Evolutionary conservation across 2,113 vertebrate genomes (phyloP), one percentile per base, ranked within the genome.

Genomic region (Brachypodius melanocephalos): DNA sequence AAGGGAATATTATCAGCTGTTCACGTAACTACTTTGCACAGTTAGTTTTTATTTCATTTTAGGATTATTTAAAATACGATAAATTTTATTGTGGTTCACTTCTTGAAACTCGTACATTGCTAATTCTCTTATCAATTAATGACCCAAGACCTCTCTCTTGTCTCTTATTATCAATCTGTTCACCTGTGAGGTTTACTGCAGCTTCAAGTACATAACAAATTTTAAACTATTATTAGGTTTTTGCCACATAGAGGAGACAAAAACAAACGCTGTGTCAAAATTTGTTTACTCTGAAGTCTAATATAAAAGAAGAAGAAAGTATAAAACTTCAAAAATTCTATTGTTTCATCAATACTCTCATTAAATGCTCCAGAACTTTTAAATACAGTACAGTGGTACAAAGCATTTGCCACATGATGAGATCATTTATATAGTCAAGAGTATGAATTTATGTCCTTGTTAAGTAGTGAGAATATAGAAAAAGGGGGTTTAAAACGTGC

Each of bases 141-240:
- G 22, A 94, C 15, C 43, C 48, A 84, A 87, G 72, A 81, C 25
- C 25, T 77, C 28, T 24, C 78, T 89, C 51, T 95, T 89, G 81
- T 79, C 74, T 90, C 52, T 92, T 78, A 75, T 29, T 57, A 89
- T 78, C 61, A 93, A 81, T 75, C 69, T 95, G 92, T 89, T 97
- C 96, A 90, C 73, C 61, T 90, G 69, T 82, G 91, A 96, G 79
- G 84, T 90, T 97, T 97, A 98, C 95, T 95, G 92, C 80, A 89
- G 46, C 84, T 96, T 97, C 80, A 97, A 97, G 67, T 69, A 83
- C 24, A 49, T 84, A 92, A 88, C 9, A 91, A 95, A 96, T 90
- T 90, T 97, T 96, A 95, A 97, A 95, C 92, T 96, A 51, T 78
- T 78, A 95, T 95, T 93, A 94, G 80, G 24, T 48, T 97, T 97